These are phyloP conservation scores for Cricetomys ansorgei DNA, from an alignment of 2,113 vertebrate species.

Conservation along the genomic window DNA sequence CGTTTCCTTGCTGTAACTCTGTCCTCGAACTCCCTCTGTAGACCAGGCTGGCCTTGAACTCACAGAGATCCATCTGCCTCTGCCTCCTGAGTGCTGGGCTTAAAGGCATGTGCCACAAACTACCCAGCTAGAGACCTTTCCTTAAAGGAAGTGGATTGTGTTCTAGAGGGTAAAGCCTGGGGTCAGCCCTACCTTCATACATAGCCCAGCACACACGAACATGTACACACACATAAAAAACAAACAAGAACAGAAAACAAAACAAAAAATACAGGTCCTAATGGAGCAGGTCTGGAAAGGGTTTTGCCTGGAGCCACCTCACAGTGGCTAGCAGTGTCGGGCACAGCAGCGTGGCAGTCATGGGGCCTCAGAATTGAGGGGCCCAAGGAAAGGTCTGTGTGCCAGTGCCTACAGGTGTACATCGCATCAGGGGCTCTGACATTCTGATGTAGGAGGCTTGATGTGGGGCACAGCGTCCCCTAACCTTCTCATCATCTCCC, in stretches of 20 bases:
- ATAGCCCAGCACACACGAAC: background rate
- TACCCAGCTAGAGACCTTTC: background rate
- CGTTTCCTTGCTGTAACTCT: too few relatives aligned
- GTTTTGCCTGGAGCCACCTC: fast-evolving
- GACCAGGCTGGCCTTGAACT: too few relatives aligned
- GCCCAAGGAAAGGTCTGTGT: background rate
- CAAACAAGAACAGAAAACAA: background rate
- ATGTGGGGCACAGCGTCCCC: background rate
- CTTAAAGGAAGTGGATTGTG: background rate
- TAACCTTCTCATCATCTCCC: background rate
- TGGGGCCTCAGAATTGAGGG: background rate
- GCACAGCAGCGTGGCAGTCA: too few relatives aligned
- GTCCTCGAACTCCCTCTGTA: too few relatives aligned
- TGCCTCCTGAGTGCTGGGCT: too few relatives aligned
- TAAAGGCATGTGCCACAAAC: too few relatives aligned
- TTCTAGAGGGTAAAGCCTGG: background rate
- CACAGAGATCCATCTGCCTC: too few relatives aligned
- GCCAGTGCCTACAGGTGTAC: background rate
- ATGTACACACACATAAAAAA: background rate
- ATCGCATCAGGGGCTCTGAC: background rate
- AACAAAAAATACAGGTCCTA: background rate
- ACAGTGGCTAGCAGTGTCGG: fast-evolving
- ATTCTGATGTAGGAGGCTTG: background rate
- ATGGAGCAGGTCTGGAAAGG: background rate
- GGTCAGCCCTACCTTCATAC: background rate